A percentile compares a stretch with the other conserved stretches of the same genome.
phyloP scores from a whole-genome alignment of 2,797 vertebrate species.

The Tolypeutes matacus region DNA sequence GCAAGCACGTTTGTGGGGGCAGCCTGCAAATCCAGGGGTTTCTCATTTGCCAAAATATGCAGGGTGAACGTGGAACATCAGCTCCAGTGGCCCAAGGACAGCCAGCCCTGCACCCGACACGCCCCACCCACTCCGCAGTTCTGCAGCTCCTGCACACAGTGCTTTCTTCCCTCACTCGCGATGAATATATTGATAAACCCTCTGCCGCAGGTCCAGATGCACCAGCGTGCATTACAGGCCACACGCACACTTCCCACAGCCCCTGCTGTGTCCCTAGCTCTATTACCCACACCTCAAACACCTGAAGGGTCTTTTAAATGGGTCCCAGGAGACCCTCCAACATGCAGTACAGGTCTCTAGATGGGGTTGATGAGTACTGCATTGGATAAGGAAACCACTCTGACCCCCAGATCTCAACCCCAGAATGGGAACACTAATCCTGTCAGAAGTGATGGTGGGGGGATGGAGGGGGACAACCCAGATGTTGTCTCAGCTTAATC shows the following conservation, averaged over 20 bases:
- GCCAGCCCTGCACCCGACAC: background rate
- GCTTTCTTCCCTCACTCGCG: fast-evolving
- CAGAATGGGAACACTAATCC: background rate
- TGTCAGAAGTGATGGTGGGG: background rate
- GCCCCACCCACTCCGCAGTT: background rate
- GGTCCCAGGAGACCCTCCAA: background rate
- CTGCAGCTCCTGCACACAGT: fast-evolving
- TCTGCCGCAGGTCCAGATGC: background rate
- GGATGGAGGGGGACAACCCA: background rate
- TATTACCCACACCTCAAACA: background rate
- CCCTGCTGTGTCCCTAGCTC: background rate
- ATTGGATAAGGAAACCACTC: background rate
- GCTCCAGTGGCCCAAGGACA: background rate
- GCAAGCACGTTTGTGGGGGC: background rate
- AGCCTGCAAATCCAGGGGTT: background rate
- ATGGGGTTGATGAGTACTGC: background rate
- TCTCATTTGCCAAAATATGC: background rate
- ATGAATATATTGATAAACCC: background rate
- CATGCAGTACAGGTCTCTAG: background rate
- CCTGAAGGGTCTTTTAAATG: background rate
- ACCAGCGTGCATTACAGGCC: background rate
- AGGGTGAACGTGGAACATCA: background rate
- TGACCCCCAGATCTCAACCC: background rate
- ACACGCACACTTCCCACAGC: background rate
- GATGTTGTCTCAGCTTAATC: slow-evolving; percentile 34